These are phyloP conservation scores for Mythimna vitellina DNA, from an alignment of 2,888 invertebrate species.

Conservation along the genomic window DNA sequence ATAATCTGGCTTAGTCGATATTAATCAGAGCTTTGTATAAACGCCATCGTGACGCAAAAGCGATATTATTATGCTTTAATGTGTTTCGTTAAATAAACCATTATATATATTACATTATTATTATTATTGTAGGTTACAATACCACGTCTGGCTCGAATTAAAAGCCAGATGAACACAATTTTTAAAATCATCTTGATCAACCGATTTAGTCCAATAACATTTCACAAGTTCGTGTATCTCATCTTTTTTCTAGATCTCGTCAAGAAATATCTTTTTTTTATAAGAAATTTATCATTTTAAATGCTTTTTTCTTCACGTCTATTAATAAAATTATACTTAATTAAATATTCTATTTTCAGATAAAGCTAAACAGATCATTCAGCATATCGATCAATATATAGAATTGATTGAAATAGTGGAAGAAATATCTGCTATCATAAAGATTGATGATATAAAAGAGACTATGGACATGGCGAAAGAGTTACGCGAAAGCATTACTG, in stretches of 20 bases:
- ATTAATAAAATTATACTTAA: not conserved
- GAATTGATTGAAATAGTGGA: conserved; percentile 81
- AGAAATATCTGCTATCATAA: conserved; percentile 77
- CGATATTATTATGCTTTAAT: conserved; percentile 18
- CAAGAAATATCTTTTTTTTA: not conserved
- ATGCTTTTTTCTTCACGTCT: conserved; percentile 9
- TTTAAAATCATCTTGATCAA: not conserved
- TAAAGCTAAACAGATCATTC: conserved; percentile 69
- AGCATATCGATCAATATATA: conserved; percentile 81
- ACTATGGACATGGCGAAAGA: conserved; percentile 76
- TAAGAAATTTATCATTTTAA: not conserved
- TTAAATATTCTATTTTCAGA: conserved; percentile 71
- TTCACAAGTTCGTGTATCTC: not conserved
- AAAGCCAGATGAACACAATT: not conserved
- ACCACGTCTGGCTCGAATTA: not conserved
- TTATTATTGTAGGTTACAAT: too few relatives aligned
- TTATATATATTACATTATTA: not conserved
- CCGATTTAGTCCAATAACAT: not conserved
- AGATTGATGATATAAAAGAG: conserved; percentile 76
- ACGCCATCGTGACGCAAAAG: conserved; percentile 22
- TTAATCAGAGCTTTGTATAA: conserved; percentile 69
- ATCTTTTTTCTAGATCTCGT: not conserved
- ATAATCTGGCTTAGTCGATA: conserved; percentile 51
- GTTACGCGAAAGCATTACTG: conserved; percentile 72
- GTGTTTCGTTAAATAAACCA: conserved; percentile 5